Evolutionary conservation across 2,113 vertebrate genomes (phyloP).

Genomic region (Campylorhamphus procurvoides): DNA sequence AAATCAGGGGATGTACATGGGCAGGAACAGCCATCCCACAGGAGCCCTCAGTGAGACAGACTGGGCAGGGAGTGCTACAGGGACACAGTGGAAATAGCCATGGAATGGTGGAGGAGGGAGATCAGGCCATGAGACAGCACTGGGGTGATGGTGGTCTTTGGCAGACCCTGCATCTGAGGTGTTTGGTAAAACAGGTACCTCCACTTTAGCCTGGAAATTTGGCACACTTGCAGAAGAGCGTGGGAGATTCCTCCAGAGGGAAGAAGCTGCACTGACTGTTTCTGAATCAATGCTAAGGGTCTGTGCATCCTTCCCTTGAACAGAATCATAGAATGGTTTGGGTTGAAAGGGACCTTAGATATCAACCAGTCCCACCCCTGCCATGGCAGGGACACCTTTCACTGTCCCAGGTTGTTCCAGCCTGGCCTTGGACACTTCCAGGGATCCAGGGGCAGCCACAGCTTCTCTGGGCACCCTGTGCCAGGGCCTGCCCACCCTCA

Average conservation of each 20-base stretch:
- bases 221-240: background rate
- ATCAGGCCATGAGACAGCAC: background rate
- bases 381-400: background rate
- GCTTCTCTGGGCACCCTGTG: background rate
- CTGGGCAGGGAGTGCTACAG: background rate
- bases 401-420: accelerated
- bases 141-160: background rate
- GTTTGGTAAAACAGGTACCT: background rate
- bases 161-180: background rate
- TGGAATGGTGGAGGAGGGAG: background rate
- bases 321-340: background rate
- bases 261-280: background rate
- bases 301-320: background rate
- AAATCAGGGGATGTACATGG: accelerated
- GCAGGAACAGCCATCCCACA: background rate
- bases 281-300: background rate
- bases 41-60: background rate
- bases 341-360: background rate
- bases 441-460: background rate
- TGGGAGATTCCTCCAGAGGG: background rate
- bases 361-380: too few species aligned
- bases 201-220: background rate
- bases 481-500: background rate
- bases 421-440: background rate
- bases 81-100: background rate